Percentiles rank a stretch among this genome's conserved stretches.
These are phyloP conservation scores for Holcopasites calliopsidis DNA, from an alignment of 1,140 invertebrate genomes.

Conservation along the genomic window DNA sequence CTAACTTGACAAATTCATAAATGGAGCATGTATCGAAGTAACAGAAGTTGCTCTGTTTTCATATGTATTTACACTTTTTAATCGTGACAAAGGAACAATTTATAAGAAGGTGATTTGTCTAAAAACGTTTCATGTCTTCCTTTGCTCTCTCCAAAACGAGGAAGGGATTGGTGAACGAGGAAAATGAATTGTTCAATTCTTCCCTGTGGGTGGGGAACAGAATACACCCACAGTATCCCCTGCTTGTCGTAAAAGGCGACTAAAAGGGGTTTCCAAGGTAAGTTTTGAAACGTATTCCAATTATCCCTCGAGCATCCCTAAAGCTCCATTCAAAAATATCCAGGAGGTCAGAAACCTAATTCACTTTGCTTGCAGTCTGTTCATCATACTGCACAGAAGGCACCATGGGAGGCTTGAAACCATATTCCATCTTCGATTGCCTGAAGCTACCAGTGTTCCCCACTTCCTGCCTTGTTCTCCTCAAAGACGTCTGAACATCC, in stretches of 20 bases:
- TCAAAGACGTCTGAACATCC: conserved; percentile 45
- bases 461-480: conserved; percentile 69
- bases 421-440: conserved; percentile 88
- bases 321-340: no score
- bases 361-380: conserved; percentile 76
- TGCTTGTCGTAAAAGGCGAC: background rate
- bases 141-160: no score
- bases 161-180: background rate
- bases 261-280: background rate
- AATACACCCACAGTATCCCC: background rate
- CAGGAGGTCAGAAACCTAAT: conserved; percentile 23
- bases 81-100: no score
- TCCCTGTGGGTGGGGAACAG: background rate
- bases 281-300: background rate
- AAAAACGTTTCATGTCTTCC: no score
- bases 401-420: conserved; percentile 88
- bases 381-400: conserved; percentile 91
- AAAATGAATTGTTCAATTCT: no score
- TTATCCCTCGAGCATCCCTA: no score
- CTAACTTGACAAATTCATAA: background rate
- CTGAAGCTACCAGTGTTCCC: conserved; percentile 81
- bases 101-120: no score
- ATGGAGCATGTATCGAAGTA: background rate
- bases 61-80: no score
- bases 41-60: background rate